Evolutionary conservation across 1,140 invertebrate genomes (phyloP).

Genomic region (Ruditapes philippinarum): DNA sequence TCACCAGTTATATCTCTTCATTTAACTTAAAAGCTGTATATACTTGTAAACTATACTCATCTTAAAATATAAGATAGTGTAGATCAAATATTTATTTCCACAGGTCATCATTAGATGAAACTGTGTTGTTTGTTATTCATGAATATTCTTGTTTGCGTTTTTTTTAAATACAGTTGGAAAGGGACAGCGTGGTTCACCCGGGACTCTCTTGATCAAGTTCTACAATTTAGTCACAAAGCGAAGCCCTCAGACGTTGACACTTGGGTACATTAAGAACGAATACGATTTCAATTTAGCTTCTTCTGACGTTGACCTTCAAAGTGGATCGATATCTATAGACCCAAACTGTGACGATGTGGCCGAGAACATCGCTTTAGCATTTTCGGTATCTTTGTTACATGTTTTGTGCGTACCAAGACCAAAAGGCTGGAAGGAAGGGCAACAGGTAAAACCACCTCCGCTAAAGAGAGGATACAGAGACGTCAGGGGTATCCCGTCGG

Average conservation of each 20-base stretch:
- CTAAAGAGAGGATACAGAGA: not conserved
- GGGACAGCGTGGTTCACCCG: not conserved
- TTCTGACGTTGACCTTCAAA: not conserved
- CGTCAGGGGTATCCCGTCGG: not conserved
- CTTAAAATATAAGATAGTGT: too few relatives aligned
- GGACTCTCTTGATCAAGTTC: not conserved
- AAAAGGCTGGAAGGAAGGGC: conserved; percentile 22
- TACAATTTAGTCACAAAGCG: not conserved
- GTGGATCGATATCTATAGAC: not conserved
- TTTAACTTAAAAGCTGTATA: too few relatives aligned
- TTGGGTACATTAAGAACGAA: not conserved
- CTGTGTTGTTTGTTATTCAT: too few relatives aligned
- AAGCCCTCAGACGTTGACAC: not conserved
- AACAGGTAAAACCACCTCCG: conserved; percentile 8
- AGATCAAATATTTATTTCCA: too few relatives aligned
- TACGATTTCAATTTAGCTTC: not conserved
- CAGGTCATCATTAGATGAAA: too few relatives aligned
- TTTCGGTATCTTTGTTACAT: conserved; percentile 72
- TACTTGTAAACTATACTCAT: too few relatives aligned
- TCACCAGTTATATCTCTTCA: too few relatives aligned
- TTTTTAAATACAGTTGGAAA: not conserved
- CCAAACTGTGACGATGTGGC: conserved; percentile 55
- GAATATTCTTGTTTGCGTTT: not conserved
- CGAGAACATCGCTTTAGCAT: conserved; percentile 73
- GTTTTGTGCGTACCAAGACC: conserved; percentile 71